Evolutionary conservation across 2,888 invertebrate species (phyloP).

Genomic region (Macrophya annulata): DNA sequence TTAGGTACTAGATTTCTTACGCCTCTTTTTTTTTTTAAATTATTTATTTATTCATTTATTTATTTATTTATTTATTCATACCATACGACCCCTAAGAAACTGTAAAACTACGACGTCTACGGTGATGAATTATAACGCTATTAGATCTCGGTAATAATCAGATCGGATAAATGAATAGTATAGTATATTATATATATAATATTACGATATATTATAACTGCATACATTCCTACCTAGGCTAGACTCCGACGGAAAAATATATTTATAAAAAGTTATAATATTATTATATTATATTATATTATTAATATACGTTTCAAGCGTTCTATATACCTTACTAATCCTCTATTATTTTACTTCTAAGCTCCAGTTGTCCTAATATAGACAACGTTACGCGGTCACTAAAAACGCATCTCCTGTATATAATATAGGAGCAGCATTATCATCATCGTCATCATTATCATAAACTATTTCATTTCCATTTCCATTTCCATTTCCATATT

Average conservation of each 20-base stretch:
- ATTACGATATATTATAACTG: slow-evolving; percentile 54
- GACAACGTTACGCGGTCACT: slow-evolving; percentile 38
- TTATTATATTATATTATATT: slow-evolving; percentile 66
- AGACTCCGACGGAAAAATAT: slow-evolving; percentile 80
- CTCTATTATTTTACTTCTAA: slow-evolving; percentile 72
- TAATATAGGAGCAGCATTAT: slow-evolving; percentile 32
- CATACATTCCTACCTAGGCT: slow-evolving; percentile 75
- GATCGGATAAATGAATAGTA: slow-evolving; percentile 76
- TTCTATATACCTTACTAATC: slow-evolving; percentile 67
- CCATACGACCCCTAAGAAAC: slow-evolving; percentile 67
- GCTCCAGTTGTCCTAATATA: slow-evolving; percentile 68
- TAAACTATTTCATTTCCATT: slow-evolving; percentile 1
- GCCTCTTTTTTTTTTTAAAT: slow-evolving; percentile 6
- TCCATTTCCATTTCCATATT: not conserved
- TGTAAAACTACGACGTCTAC: slow-evolving; percentile 77
- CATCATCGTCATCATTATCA: slow-evolving; percentile 25
- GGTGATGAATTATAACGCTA: slow-evolving; percentile 70
- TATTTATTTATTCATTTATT: not conserved
- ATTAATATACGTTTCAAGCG: slow-evolving; percentile 71
- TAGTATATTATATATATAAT: slow-evolving; percentile 40
- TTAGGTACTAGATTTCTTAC: slow-evolving; percentile 7
- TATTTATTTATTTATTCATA: slow-evolving; percentile 9
- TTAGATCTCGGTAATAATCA: slow-evolving; percentile 58
- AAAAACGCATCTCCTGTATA: not conserved
- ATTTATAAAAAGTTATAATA: slow-evolving; percentile 80